Percentiles rank a stretch among this genome's conserved stretches.
phyloP scores from a whole-genome alignment of 2,797 vertebrate genomes.

The Austrolebias charrua region DNA sequence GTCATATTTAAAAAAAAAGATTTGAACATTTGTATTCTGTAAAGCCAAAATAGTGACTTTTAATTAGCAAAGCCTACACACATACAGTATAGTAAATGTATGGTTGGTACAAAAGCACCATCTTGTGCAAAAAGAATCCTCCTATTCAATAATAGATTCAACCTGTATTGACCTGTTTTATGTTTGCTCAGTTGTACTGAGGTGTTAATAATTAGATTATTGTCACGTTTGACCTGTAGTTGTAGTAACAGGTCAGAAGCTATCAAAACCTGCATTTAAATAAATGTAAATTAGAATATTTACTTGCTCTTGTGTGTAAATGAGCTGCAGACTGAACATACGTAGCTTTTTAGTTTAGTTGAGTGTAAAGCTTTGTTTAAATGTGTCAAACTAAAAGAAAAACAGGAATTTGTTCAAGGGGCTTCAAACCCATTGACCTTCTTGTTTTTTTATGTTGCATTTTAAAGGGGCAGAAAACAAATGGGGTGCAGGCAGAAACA shows the following conservation, averaged over 20 bases:
- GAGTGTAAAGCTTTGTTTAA: background rate
- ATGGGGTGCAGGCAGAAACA: background rate
- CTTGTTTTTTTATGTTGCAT: no score
- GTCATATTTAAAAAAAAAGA: background rate
- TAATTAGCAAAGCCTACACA: background rate
- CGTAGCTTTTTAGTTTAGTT: background rate
- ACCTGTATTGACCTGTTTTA: background rate
- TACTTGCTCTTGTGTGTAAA: no score
- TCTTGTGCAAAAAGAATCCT: background rate
- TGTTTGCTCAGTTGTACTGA: background rate
- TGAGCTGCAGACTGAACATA: constrained; percentile 9
- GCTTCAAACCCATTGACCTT: no score
- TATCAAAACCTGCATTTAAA: background rate
- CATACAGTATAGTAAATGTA: background rate
- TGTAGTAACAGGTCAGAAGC: background rate
- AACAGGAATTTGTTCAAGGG: no score
- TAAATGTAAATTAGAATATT: background rate
- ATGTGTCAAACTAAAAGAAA: no score
- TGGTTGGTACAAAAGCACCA: background rate
- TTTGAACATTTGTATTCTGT: background rate
- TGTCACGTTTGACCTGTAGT: background rate
- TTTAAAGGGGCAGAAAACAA: background rate
- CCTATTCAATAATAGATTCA: background rate
- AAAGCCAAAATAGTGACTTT: background rate
- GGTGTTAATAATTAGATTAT: constrained; percentile 6